Evolutionary conservation across 2,113 vertebrate species (phyloP).

Genomic region (Tringa solitaria): DNA sequence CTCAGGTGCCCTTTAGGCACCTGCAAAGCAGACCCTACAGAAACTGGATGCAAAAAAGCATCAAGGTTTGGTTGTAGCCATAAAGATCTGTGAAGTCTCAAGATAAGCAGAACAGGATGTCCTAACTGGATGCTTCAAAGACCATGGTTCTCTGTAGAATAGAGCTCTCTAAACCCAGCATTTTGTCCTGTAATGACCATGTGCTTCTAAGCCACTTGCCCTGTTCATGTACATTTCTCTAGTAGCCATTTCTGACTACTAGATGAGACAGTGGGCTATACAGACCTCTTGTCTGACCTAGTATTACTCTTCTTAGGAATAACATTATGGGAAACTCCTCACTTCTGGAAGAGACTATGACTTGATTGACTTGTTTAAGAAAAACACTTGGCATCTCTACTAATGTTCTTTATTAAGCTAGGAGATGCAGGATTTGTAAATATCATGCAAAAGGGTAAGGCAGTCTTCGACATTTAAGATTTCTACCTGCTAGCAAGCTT

Average conservation of each 20-base stretch:
- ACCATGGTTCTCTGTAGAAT: neutral
- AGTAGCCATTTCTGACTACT: neutral
- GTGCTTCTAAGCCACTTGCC: neutral
- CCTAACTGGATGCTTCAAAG: neutral
- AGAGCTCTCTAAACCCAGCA: neutral
- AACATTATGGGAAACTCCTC: neutral
- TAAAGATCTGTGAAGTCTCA: neutral
- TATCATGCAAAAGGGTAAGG: neutral
- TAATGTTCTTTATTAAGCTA: neutral
- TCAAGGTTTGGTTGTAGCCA: neutral
- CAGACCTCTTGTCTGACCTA: neutral
- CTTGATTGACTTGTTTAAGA: neutral
- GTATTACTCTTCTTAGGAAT: neutral
- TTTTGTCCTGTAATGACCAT: neutral
- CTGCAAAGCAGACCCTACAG: neutral
- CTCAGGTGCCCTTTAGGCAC: neutral
- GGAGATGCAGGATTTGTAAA: neutral
- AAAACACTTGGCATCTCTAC: neutral
- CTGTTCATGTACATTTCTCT: rapidly evolving
- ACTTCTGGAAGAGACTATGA: neutral
- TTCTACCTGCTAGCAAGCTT: neutral
- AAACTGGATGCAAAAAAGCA: neutral
- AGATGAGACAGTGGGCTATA: neutral
- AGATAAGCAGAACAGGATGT: neutral
- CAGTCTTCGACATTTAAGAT: neutral